Evolutionary conservation across 2,113 vertebrate genomes (phyloP).

Genomic region (Festucalex cinctus): DNA sequence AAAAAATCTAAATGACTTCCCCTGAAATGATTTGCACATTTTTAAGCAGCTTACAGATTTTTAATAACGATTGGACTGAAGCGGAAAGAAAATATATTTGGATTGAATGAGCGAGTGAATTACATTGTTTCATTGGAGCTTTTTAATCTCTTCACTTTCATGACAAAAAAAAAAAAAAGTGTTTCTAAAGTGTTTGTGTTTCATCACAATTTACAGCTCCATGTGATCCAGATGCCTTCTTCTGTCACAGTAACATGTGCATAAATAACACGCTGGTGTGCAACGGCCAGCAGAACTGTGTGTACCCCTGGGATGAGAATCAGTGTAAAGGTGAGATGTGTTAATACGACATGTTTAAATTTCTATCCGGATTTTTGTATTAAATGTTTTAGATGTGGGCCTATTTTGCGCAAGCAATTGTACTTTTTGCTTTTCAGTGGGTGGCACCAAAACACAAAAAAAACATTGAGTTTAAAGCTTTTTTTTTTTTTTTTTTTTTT

Average conservation of each 20-base stretch:
- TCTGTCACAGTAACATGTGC: constrained; percentile 99
- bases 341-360: neutral
- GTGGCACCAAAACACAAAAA: too few relatives aligned
- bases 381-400: neutral
- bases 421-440: too few relatives aligned
- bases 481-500: too few relatives aligned
- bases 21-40: constrained; percentile 24
- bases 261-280: constrained; percentile 97
- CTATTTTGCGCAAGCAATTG: too few relatives aligned
- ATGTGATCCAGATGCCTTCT: constrained; percentile 92
- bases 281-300: constrained; percentile 97
- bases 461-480: too few relatives aligned
- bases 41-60: constrained; percentile 7
- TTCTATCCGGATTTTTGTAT: neutral
- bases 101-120: neutral
- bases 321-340: constrained; percentile 91
- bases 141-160: constrained; percentile 5
- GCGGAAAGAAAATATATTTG: neutral
- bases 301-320: constrained; percentile 98
- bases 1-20: constrained; percentile 41
- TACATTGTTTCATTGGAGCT: neutral
- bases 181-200: neutral
- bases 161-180: neutral
- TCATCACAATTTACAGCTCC: constrained; percentile 76
- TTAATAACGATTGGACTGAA: neutral